A percentile compares a stretch with the other conserved stretches of the same genome.
These are phyloP conservation scores for Cinclus cinclus DNA, from an alignment of 2,113 vertebrate species.

Conservation along the genomic window DNA sequence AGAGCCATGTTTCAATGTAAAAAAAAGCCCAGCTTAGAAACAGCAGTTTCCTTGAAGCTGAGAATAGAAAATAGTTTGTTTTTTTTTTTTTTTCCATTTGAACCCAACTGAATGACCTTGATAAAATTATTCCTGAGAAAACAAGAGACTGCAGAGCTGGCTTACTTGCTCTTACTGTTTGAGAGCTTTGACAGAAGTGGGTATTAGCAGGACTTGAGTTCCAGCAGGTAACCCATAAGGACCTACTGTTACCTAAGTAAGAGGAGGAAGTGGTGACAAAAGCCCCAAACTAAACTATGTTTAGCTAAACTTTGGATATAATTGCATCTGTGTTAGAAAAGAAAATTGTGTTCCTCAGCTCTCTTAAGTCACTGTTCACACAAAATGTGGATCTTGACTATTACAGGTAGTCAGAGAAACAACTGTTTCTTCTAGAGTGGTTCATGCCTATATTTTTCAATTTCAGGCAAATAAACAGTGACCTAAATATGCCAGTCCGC, in stretches of 20 bases:
- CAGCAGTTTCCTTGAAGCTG: not conserved
- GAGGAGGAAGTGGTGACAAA: not conserved
- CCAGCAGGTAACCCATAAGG: not conserved
- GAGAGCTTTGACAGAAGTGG: not conserved
- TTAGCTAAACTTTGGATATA: not conserved
- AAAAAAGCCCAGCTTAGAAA: not conserved
- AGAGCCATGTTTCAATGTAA: not conserved
- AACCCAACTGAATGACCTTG: not conserved
- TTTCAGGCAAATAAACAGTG: not conserved
- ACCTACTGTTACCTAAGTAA: not conserved
- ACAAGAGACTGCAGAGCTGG: not conserved
- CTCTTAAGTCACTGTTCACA: not conserved
- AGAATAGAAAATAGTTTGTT: not conserved
- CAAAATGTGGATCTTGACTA: not conserved
- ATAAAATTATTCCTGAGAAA: not conserved
- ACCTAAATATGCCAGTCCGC: not conserved
- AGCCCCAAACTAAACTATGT: not conserved
- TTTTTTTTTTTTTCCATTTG: not conserved
- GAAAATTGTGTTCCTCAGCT: not conserved
- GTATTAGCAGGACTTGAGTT: not conserved
- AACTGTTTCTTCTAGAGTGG: not conserved
- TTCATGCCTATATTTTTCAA: not conserved
- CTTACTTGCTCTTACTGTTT: not conserved
- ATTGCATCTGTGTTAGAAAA: not conserved
- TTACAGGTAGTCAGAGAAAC: not conserved